Evolutionary conservation across 2,888 invertebrate species (phyloP).

Genomic region (Zonitis immaculata): DNA sequence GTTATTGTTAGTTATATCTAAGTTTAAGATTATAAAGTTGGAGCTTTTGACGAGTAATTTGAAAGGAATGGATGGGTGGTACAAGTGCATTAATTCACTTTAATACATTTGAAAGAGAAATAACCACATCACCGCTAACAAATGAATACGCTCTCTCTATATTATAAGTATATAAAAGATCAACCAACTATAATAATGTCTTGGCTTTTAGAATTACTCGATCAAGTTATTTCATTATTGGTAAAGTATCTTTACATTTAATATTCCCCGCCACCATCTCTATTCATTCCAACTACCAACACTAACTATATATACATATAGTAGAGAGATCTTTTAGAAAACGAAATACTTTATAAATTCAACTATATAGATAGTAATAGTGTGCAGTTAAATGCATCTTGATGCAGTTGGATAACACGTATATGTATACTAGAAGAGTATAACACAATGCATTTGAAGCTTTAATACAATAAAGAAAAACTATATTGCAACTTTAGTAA

Average conservation of each 20-base stretch:
- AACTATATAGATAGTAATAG: slow-evolving; percentile 11
- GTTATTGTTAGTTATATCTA: not conserved
- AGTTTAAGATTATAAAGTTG: slow-evolving; percentile 17
- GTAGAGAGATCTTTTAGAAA: too few relatives aligned
- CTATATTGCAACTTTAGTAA: not conserved
- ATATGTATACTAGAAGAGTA: too few relatives aligned
- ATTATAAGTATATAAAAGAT: slow-evolving; percentile 25
- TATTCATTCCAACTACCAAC: slow-evolving; percentile 5
- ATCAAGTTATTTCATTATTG: slow-evolving; percentile 34
- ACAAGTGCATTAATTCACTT: slow-evolving; percentile 16
- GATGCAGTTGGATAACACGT: slow-evolving; percentile 7
- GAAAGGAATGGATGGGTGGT: slow-evolving; percentile 19
- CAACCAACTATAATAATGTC: slow-evolving; percentile 22
- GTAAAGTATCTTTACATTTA: slow-evolving; percentile 27
- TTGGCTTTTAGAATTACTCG: slow-evolving; percentile 25
- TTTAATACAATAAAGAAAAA: slow-evolving; percentile 15
- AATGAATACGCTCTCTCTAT: too few relatives aligned
- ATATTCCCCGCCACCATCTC: slow-evolving; percentile 27
- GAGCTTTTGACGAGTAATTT: slow-evolving; percentile 24
- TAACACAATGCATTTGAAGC: slow-evolving; percentile 8
- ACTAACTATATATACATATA: too few relatives aligned
- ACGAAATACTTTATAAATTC: not conserved
- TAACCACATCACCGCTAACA: slow-evolving; percentile 24
- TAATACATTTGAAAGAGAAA: slow-evolving; percentile 5
- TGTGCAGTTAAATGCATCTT: slow-evolving; percentile 15